These are phyloP conservation scores for Dinoponera quadriceps DNA, from an alignment of 1,140 invertebrate genomes.

Conservation along the genomic window DNA sequence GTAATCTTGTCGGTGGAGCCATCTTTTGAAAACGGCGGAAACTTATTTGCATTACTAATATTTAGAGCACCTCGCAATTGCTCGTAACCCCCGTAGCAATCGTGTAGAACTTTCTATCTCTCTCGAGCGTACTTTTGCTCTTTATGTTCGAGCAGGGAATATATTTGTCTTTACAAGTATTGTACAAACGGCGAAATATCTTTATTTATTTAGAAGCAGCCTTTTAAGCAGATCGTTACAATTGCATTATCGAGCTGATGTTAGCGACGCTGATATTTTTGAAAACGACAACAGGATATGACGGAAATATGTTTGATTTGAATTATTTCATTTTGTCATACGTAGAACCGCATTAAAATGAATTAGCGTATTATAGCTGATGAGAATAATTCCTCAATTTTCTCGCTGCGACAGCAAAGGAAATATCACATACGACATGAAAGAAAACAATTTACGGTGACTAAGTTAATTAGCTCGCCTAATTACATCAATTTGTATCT, in stretches of 20 bases:
- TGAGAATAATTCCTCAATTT: not conserved
- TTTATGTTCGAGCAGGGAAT: not conserved
- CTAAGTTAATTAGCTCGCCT: not conserved
- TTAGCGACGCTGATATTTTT: not conserved
- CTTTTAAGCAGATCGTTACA: not conserved
- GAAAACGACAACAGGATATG: not conserved
- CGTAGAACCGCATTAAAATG: no score
- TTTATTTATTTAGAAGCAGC: not conserved
- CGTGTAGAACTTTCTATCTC: not conserved
- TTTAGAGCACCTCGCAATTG: not conserved
- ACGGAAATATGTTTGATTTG: not conserved
- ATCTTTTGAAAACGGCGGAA: no score
- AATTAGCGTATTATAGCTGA: not conserved
- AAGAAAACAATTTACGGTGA: not conserved
- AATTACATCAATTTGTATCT: not conserved
- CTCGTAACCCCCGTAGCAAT: not conserved
- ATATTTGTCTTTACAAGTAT: conserved; percentile 11
- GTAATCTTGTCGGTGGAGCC: no score
- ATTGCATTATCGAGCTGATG: not conserved
- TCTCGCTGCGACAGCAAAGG: not conserved
- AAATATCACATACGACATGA: not conserved
- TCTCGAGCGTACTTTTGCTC: not conserved
- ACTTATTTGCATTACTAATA: conserved; percentile 29
- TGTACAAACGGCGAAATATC: not conserved
- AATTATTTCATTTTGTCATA: not conserved